These are phyloP conservation scores for Gryllus bimaculatus DNA, from an alignment of 1,140 invertebrate species.

Conservation along the genomic window DNA sequence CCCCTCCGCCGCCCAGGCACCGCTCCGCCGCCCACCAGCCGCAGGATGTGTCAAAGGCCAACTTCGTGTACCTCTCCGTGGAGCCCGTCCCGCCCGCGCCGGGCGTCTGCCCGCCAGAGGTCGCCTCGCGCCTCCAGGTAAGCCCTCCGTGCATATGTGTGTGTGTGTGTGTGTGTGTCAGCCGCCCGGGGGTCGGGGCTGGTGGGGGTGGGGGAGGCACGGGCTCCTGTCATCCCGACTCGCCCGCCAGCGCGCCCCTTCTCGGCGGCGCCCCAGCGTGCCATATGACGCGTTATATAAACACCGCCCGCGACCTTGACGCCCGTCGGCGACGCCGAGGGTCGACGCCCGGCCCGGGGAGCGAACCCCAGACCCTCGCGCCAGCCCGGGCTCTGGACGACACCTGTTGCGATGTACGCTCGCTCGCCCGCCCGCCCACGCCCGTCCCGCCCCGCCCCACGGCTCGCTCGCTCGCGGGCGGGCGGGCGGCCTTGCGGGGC, in stretches of 20 bases:
- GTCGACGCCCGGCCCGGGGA: too few species aligned
- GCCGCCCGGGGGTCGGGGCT: too few species aligned
- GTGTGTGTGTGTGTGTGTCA: too few species aligned
- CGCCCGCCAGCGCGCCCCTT: not conserved
- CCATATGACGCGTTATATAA: slow-evolving; percentile 1
- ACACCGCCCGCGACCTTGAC: not conserved
- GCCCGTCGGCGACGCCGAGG: too few species aligned
- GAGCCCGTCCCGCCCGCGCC: not conserved
- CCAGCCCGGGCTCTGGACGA: too few species aligned
- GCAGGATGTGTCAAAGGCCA: slow-evolving; percentile 16
- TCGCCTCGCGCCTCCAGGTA: not conserved
- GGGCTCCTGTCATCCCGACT: not conserved
- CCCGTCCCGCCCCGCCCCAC: too few species aligned
- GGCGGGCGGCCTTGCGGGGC: too few species aligned
- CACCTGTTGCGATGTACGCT: too few species aligned
- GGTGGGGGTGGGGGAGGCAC: not conserved
- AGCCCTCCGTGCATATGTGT: not conserved
- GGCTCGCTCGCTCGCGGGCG: too few species aligned
- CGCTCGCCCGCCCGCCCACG: too few species aligned
- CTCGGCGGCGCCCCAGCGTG: not conserved
- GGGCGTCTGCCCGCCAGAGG: not conserved
- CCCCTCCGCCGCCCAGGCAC: not conserved
- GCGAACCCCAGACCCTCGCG: too few species aligned
- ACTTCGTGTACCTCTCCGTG: slow-evolving; percentile 10
- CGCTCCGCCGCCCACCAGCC: not conserved